phyloP scores from a whole-genome alignment of 2,797 vertebrate genomes.

The Glyptemys insculpta region DNA sequence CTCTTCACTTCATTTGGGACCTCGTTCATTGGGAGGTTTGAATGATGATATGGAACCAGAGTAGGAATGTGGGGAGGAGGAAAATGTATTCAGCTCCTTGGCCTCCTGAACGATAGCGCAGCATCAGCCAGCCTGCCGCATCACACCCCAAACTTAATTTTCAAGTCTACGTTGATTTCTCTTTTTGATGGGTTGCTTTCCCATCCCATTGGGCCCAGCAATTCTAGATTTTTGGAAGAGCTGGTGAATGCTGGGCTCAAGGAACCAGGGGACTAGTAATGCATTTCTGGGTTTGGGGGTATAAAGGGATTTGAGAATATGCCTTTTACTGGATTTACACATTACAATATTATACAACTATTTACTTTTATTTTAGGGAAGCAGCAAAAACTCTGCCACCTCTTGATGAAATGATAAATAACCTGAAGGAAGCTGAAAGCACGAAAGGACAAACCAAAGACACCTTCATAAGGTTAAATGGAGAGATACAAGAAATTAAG shows the following conservation, averaged over 20 bases:
- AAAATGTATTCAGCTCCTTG: background rate
- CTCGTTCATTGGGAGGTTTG: background rate
- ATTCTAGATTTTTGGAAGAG: background rate
- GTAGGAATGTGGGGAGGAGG: background rate
- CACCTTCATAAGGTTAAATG: constrained; percentile 69
- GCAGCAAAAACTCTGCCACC: constrained; percentile 73
- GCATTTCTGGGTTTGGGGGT: background rate
- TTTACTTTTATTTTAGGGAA: constrained; percentile 80
- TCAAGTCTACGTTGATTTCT: background rate
- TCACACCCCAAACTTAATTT: background rate
- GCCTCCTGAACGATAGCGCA: background rate
- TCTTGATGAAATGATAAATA: constrained; percentile 71
- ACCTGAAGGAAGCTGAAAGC: constrained; percentile 77
- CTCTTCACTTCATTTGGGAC: background rate
- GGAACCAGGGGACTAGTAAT: background rate
- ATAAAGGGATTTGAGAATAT: background rate
- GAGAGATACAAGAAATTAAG: constrained; percentile 61
- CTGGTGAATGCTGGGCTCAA: background rate
- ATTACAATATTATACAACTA: fast-evolving
- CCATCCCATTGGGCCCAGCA: background rate
- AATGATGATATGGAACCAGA: background rate
- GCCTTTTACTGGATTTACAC: background rate
- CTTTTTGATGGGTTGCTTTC: constrained; percentile 1
- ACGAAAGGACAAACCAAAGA: constrained; percentile 76
- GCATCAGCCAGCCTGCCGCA: background rate